Evolutionary conservation across 2,888 invertebrate species (phyloP), one percentile per base, ranked within the genome.

Genomic region (Pharmacophagus antenor): DNA sequence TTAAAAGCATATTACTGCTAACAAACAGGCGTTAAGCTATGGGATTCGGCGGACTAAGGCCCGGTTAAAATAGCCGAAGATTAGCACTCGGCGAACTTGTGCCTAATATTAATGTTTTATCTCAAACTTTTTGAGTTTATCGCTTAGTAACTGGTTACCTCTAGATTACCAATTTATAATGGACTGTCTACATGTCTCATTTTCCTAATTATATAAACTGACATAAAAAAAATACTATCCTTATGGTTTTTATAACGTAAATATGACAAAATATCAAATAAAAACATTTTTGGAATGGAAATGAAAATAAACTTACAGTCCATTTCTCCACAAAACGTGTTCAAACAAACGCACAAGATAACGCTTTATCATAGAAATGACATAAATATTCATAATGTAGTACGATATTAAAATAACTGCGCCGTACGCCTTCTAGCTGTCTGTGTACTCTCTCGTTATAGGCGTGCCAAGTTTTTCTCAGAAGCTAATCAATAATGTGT

Each of bases 21-120:
- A 85, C 89, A 88, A 89, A 89, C 86, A 88, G 84, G 84, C 81
- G 85, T 74, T 88, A 88, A 88, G 86, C 85, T 77, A 74, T 72
- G 79, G 82, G 80, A 81, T 85, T 82, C 82, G 80, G 81, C 78
- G 78, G 73, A 79, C 82, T 80, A 80, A 77, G 74, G 76, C 81
- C 77, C 73, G 76, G 25, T 76, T 77, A 77, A 82, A 88, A 88
- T 78, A 84, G 82, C 73, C 73, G 79, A 87, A 88, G 86, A 88
- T 88, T 87, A 88, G 80, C 76, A 70, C 65, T 65, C 67, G 66
- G 66, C 74, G 76, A 73, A 80, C 80, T 79, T 78, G 68, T 67
- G 69, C 63, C 63, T 67, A 65, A 79, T 79, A 83, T 81, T 84
- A 80, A 85, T 82, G 82, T 75, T 75, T 73, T 69, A 72, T 73